A percentile compares a stretch with the other conserved stretches of the same genome.
phyloP scores from a whole-genome alignment of 2,888 invertebrate species.

The Perizoma flavofasciatum region DNA sequence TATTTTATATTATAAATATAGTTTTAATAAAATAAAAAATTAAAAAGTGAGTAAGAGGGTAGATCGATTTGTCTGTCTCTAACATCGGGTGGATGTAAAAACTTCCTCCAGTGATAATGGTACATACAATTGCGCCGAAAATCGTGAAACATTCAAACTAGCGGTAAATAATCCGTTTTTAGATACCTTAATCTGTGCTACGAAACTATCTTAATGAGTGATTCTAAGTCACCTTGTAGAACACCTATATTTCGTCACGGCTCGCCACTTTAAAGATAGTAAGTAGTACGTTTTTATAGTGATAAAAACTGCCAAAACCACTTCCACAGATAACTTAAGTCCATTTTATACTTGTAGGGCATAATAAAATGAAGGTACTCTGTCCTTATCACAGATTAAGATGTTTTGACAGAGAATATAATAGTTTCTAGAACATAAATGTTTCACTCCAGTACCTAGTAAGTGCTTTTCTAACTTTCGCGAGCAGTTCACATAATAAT shows the following conservation, averaged over 20 bases:
- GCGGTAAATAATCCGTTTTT: too few species aligned
- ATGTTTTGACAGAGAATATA: conserved; percentile 45
- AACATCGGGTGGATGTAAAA: too few species aligned
- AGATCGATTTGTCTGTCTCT: too few species aligned
- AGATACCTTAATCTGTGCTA: too few species aligned
- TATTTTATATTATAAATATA: too few species aligned
- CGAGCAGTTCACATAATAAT: too few species aligned
- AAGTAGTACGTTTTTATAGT: conserved; percentile 29
- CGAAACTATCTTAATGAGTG: not conserved
- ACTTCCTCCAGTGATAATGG: too few species aligned
- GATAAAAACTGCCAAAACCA: conserved; percentile 47
- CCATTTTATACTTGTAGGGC: conserved; percentile 49
- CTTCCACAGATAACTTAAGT: conserved; percentile 47
- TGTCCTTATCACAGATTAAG: conserved; percentile 53
- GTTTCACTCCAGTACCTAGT: not conserved
- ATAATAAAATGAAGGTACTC: conserved; percentile 47
- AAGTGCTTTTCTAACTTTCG: too few species aligned
- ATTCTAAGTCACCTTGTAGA: not conserved
- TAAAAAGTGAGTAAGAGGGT: too few species aligned
- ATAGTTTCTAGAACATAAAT: not conserved
- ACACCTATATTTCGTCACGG: conserved; percentile 20
- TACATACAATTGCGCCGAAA: too few species aligned
- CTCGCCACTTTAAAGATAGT: conserved; percentile 23
- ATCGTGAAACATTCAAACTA: too few species aligned
- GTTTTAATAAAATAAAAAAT: too few species aligned